These are phyloP conservation scores for Drosophila aff. DNA, from an alignment of 1,140 invertebrate species.

Conservation along the genomic window DNA sequence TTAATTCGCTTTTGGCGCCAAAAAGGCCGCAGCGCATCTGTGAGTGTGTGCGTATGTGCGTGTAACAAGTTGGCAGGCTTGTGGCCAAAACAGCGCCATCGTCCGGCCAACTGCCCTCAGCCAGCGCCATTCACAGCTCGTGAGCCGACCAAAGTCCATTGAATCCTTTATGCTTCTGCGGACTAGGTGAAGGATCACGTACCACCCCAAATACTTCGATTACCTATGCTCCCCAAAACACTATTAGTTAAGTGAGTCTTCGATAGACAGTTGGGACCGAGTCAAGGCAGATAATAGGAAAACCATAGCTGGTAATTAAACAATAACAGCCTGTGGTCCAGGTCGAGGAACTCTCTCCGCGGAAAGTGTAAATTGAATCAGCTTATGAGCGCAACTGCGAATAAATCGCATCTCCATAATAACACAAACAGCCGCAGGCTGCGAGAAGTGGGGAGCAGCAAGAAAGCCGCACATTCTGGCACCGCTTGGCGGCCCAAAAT, in stretches of 20 bases:
- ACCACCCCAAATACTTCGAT: neutral
- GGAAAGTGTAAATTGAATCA: conserved; percentile 51
- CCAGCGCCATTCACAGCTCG: neutral
- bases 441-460: neutral
- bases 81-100: conserved; percentile 11
- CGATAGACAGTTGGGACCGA: neutral
- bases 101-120: conserved; percentile 3
- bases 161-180: neutral
- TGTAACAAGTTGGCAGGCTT: conserved; percentile 65
- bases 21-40: conserved; percentile 41
- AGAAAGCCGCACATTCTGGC: conserved; percentile 19
- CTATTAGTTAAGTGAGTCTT: neutral
- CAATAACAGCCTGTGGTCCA: neutral
- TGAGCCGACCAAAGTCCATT: neutral
- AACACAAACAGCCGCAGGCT: conserved; percentile 26
- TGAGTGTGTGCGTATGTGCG: conserved; percentile 35
- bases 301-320: conserved; percentile 7
- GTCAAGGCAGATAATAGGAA: neutral
- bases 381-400: conserved; percentile 7
- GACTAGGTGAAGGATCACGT: neutral
- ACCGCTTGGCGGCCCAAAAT: conserved; percentile 32
- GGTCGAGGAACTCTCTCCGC: neutral
- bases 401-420: conserved; percentile 36
- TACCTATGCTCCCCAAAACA: neutral
- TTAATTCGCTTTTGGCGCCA: conserved; percentile 72